phyloP scores from a whole-genome alignment of 2,113 vertebrate genomes.

The Toxostoma redivivum region DNA sequence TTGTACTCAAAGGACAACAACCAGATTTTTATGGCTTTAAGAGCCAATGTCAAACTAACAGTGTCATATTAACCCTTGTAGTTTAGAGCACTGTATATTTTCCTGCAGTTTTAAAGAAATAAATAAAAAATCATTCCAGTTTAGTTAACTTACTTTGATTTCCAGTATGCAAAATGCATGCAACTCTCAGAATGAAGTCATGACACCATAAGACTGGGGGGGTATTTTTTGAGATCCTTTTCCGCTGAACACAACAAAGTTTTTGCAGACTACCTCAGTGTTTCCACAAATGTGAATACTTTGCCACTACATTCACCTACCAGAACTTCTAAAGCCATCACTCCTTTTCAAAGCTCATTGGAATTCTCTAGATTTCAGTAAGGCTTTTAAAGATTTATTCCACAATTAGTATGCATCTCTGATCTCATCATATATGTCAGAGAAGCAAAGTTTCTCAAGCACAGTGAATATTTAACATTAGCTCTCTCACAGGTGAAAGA shows the following conservation, averaged over 20 bases:
- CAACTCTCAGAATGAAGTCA: background rate
- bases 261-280: background rate
- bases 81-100: background rate
- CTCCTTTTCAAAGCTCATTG: background rate
- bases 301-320: background rate
- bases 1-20: background rate
- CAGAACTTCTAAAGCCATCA: background rate
- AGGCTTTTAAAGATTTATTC: background rate
- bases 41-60: background rate
- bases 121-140: background rate
- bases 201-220: background rate
- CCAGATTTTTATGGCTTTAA: background rate
- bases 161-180: background rate
- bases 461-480: background rate
- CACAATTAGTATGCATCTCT: constrained; percentile 18
- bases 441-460: background rate
- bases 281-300: background rate
- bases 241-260: background rate
- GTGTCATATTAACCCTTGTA: background rate
- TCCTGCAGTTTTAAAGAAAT: background rate
- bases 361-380: background rate
- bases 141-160: background rate
- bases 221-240: background rate
- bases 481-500: background rate
- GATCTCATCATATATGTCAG: background rate